These are phyloP conservation scores for Tigriopus californicus DNA, from an alignment of 2,888 invertebrate genomes.

Conservation along the genomic window DNA sequence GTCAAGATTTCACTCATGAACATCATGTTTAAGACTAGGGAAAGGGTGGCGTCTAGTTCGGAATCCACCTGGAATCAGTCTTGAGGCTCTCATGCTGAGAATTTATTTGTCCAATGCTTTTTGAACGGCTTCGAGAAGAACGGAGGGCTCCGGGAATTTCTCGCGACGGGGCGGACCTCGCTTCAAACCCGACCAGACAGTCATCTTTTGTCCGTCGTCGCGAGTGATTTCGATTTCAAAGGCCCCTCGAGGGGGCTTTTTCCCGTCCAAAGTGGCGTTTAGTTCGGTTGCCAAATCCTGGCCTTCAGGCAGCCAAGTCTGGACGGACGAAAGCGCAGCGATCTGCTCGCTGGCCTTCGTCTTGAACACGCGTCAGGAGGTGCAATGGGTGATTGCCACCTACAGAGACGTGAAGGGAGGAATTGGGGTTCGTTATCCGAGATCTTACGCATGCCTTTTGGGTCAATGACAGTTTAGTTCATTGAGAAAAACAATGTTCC, in stretches of 20 bases:
- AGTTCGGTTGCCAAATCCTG: constrained; percentile 7
- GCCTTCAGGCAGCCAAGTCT: constrained; percentile 17
- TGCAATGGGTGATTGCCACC: constrained; percentile 8
- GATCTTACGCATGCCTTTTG: neutral
- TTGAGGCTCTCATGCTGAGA: too few species aligned
- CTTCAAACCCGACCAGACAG: constrained; percentile 9
- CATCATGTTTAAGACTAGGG: too few species aligned
- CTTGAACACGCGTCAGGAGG: constrained; percentile 11
- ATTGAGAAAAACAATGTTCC: too few species aligned
- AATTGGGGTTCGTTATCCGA: neutral
- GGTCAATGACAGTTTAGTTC: too few species aligned
- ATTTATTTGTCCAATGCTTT: neutral
- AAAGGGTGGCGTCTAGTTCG: too few species aligned
- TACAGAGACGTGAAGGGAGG: neutral
- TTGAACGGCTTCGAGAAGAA: neutral
- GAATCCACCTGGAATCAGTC: too few species aligned
- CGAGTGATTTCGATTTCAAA: constrained; percentile 4
- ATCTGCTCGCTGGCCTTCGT: constrained; percentile 4
- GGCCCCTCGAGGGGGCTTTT: neutral
- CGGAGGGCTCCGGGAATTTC: constrained; percentile 6
- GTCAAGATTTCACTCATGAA: too few species aligned
- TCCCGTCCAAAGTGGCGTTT: neutral
- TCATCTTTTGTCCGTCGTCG: neutral
- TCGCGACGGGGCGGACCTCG: constrained; percentile 2
- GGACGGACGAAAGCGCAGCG: constrained; percentile 26